phyloP scores from a whole-genome alignment of 2,888 invertebrate genomes.

The Macaria liturata region DNA sequence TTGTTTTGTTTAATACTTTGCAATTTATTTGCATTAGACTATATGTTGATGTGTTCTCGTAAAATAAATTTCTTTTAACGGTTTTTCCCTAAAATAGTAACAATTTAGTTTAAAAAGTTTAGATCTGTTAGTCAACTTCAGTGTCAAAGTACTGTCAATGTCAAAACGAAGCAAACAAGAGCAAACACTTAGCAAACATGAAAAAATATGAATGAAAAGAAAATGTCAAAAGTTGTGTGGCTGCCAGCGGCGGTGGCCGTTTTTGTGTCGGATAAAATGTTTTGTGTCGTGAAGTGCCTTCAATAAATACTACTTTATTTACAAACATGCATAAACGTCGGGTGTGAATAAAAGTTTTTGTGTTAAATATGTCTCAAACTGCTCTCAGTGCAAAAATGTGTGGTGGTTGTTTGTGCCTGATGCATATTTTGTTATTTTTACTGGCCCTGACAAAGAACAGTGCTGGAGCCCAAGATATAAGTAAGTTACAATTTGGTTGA shows the following conservation, averaged over 20 bases:
- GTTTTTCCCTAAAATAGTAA: no score
- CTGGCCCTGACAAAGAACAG: slow-evolving; percentile 68
- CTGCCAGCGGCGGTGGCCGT: slow-evolving; percentile 24
- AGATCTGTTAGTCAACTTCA: no score
- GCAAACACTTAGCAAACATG: no score
- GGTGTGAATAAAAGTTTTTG: slow-evolving; percentile 23
- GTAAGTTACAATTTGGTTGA: slow-evolving; percentile 52
- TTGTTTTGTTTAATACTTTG: no score
- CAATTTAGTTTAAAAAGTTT: no score
- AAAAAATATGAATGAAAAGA: no score
- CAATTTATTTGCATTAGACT: no score
- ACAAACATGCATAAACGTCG: slow-evolving; percentile 29
- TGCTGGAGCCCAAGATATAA: slow-evolving; percentile 60
- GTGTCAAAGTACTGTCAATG: background rate
- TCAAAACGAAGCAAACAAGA: background rate
- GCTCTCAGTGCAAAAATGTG: slow-evolving; percentile 64
- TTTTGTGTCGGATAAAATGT: slow-evolving; percentile 22
- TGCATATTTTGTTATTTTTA: slow-evolving; percentile 67
- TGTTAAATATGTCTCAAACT: slow-evolving; percentile 46
- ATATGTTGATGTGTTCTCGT: no score
- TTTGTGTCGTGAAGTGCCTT: slow-evolving; percentile 26
- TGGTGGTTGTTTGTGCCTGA: slow-evolving; percentile 60
- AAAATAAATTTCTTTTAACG: no score
- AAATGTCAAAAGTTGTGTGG: slow-evolving; percentile 13
- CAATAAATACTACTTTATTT: slow-evolving; percentile 23